Evolutionary conservation across 2,797 vertebrate species (phyloP).

Genomic region (Crenuchus spilurus): DNA sequence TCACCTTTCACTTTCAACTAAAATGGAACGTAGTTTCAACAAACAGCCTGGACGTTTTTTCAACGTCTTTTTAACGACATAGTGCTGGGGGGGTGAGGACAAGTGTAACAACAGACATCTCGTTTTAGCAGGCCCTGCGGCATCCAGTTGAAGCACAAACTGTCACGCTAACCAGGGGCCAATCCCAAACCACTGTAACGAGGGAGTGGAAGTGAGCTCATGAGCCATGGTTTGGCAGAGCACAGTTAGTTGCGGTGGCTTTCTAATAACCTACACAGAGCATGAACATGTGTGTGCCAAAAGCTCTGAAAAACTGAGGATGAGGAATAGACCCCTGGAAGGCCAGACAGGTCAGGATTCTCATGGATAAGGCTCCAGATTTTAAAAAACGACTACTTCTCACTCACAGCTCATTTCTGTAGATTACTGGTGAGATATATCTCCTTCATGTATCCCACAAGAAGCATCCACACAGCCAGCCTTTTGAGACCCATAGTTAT

Average conservation of each 20-base stretch:
- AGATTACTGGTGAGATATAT: constrained; percentile 35
- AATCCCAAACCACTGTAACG: constrained; percentile 78
- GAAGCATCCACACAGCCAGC: neutral
- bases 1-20: too few species aligned
- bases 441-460: constrained; percentile 34
- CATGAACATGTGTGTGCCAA: constrained; percentile 56
- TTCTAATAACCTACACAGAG: constrained; percentile 72
- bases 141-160: constrained; percentile 74
- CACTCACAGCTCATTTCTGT: constrained; percentile 36
- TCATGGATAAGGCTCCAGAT: constrained; percentile 9
- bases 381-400: constrained; percentile 28
- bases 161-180: constrained; percentile 75
- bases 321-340: constrained; percentile 44
- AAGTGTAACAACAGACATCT: constrained; percentile 62
- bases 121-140: constrained; percentile 65
- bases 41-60: too few species aligned
- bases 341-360: constrained; percentile 43
- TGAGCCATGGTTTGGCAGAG: constrained; percentile 73
- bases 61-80: too few species aligned
- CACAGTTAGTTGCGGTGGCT: constrained; percentile 62
- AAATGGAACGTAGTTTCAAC: too few species aligned
- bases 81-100: constrained; percentile 55
- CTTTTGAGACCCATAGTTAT: neutral
- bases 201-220: constrained; percentile 83
- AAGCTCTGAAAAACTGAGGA: constrained; percentile 66